Evolutionary conservation across 2,113 vertebrate genomes (phyloP).

Genomic region (Candoia aspera): DNA sequence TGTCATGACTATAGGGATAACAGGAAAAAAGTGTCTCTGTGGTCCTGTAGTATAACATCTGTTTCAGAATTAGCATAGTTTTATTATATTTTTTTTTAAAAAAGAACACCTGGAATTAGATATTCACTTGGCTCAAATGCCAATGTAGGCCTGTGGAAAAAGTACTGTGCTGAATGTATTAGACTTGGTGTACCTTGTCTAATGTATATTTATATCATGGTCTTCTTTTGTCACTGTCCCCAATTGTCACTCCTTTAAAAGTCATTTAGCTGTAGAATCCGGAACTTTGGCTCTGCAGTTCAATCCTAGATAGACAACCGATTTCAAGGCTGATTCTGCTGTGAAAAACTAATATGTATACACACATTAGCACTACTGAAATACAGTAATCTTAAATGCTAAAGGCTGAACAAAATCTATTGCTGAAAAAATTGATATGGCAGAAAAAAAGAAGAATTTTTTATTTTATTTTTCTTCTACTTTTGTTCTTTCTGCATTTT

Average conservation of each 20-base stretch:
- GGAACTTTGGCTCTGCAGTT: neutral
- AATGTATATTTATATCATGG: neutral
- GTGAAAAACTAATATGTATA: neutral
- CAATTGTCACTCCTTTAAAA: neutral
- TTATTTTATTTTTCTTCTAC: neutral
- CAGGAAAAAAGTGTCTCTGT: neutral
- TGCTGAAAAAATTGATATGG: neutral
- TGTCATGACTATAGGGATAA: neutral
- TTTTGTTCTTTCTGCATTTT: neutral
- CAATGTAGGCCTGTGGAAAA: neutral
- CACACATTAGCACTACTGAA: neutral
- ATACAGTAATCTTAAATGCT: neutral
- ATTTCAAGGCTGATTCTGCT: neutral
- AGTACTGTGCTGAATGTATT: neutral
- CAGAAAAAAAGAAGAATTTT: neutral
- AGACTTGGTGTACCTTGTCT: neutral
- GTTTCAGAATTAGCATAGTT: neutral
- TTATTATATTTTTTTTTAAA: neutral
- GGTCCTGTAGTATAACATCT: neutral
- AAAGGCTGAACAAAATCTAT: neutral
- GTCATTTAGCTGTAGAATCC: neutral
- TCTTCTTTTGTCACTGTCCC: neutral
- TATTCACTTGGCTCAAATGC: neutral
- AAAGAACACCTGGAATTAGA: neutral
- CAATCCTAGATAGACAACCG: neutral